These are phyloP conservation scores for Ibycter americanus DNA, from an alignment of 2,797 vertebrate species.

Conservation along the genomic window DNA sequence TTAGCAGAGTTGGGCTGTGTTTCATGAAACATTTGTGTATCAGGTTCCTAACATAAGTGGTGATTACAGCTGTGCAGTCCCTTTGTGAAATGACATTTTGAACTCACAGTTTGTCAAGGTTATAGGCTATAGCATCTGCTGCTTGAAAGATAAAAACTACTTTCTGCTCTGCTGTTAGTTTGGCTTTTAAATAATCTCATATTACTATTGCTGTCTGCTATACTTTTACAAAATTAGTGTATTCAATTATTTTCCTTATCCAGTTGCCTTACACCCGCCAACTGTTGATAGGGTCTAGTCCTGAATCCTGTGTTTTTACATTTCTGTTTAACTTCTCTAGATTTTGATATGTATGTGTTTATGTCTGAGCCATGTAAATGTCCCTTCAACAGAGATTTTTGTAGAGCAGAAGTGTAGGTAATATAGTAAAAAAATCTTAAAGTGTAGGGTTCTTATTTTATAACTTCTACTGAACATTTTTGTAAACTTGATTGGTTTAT, in stretches of 20 bases:
- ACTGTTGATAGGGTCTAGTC: neutral
- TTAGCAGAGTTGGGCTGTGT: neutral
- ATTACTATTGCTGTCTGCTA: neutral
- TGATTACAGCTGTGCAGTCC: neutral
- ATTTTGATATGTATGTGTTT: neutral
- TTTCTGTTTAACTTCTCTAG: neutral
- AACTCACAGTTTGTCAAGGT: neutral
- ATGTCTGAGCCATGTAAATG: neutral
- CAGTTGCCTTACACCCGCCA: neutral
- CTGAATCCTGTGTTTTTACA: neutral
- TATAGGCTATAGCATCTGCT: neutral
- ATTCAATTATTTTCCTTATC: neutral
- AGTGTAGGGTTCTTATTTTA: neutral
- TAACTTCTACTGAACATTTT: neutral
- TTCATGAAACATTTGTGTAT: neutral
- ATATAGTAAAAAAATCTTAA: neutral
- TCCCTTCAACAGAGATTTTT: neutral
- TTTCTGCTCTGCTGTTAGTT: neutral
- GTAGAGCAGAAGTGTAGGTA: neutral
- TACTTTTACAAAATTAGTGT: neutral
- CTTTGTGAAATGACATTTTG: neutral
- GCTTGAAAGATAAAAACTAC: neutral
- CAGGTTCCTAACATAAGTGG: neutral
- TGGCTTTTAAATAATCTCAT: neutral
- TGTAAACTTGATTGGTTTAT: neutral